These are phyloP conservation scores for Drosophila mercatorum DNA, from an alignment of 2,888 invertebrate species.

Conservation along the genomic window DNA sequence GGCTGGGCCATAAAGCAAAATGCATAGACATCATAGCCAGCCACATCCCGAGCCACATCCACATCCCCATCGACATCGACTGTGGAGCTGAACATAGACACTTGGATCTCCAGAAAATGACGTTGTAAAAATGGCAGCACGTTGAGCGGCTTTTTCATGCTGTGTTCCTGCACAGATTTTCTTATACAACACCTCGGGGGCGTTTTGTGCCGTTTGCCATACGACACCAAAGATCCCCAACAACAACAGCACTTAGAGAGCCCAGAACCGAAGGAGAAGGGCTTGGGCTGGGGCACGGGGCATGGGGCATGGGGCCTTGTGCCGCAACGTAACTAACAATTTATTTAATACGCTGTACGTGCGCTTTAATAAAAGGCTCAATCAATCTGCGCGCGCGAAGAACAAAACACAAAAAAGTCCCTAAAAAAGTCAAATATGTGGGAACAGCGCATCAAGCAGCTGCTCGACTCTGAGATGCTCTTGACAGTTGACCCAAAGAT, in stretches of 20 bases:
- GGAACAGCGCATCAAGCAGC: constrained; percentile 32
- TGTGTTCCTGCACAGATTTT: constrained; percentile 60
- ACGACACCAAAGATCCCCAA: constrained; percentile 64
- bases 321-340: constrained; percentile 82
- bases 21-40: constrained; percentile 53
- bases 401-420: constrained; percentile 47
- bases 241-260: constrained; percentile 24
- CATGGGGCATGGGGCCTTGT: constrained; percentile 38
- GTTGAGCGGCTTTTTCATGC: constrained; percentile 64
- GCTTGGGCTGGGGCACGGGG: constrained; percentile 40
- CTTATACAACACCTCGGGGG: constrained; percentile 76
- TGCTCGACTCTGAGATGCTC: constrained; percentile 61
- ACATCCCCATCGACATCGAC: constrained; percentile 16
- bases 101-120: constrained; percentile 64
- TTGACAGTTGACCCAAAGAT: constrained; percentile 21
- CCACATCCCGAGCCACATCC: neutral
- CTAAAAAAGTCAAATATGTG: constrained; percentile 50
- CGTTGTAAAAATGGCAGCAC: constrained; percentile 74
- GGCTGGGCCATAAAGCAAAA: constrained; percentile 76
- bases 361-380: constrained; percentile 81
- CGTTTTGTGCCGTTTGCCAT: constrained; percentile 74
- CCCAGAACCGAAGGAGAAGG: constrained; percentile 46
- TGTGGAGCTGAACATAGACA: constrained; percentile 44
- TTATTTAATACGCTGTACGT: constrained; percentile 84
- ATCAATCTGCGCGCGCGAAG: constrained; percentile 72